These are phyloP conservation scores for Sepioteuthis lessoniana DNA, from an alignment of 2,888 invertebrate species.

Conservation along the genomic window DNA sequence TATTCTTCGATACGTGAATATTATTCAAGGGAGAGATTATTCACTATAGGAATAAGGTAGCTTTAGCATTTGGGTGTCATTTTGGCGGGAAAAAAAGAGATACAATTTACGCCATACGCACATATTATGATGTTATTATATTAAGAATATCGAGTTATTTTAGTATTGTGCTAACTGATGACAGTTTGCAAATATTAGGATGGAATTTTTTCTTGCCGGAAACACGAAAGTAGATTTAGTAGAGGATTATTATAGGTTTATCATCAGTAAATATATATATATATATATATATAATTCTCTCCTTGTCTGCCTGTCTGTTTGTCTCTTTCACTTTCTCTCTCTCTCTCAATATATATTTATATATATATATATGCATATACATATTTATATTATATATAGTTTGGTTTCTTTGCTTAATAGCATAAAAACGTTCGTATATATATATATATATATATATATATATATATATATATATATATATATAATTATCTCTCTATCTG, in stretches of 20 bases:
- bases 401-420: accelerated
- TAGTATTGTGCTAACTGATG: background rate
- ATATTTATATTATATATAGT: background rate
- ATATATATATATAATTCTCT: no score
- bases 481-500: no score
- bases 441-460: no score
- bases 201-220: background rate
- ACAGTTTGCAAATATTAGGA: background rate
- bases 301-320: no score
- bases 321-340: no score
- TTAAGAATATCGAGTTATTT: background rate
- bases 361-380: background rate
- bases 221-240: background rate
- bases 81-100: background rate
- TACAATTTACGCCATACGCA: background rate
- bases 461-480: no score
- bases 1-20: background rate
- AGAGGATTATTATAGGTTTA: background rate
- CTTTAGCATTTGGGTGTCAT: background rate
- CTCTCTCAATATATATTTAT: background rate
- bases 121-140: background rate
- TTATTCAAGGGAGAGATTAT: background rate
- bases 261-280: background rate
- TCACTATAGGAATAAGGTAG: background rate
- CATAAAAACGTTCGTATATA: background rate